phyloP scores from a whole-genome alignment of 2,888 invertebrate genomes.

The Rhagium mordax region DNA sequence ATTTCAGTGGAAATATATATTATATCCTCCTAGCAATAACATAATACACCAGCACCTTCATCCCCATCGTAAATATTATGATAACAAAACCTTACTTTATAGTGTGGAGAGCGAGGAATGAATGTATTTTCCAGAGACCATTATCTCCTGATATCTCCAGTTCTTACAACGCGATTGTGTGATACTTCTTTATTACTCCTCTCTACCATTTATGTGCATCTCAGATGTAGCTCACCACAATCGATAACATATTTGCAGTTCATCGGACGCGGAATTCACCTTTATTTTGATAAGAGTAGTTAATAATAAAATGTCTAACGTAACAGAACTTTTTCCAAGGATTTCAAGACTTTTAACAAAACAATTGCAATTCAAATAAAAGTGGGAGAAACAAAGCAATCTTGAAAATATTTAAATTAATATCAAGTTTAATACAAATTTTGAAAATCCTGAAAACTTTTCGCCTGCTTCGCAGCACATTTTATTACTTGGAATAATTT shows the following conservation, averaged over 20 bases:
- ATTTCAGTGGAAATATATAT: neutral
- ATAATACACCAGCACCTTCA: neutral
- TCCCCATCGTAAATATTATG: neutral
- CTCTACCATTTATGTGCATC: neutral
- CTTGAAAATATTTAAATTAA: no score
- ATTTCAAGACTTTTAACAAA: no score
- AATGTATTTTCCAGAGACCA: neutral
- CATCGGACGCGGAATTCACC: no score
- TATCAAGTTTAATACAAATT: no score
- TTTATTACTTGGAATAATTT: no score
- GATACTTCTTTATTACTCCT: constrained; percentile 6
- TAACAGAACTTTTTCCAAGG: no score
- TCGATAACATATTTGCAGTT: neutral
- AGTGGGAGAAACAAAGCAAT: no score
- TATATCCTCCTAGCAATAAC: neutral
- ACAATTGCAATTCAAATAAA: no score
- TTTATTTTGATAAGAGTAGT: no score
- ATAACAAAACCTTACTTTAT: neutral
- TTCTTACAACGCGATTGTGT: neutral
- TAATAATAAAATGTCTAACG: no score
- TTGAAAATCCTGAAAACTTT: no score
- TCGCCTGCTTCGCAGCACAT: no score
- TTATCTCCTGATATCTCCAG: constrained; percentile 1
- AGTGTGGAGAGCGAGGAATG: neutral
- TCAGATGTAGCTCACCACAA: neutral